Evolutionary conservation across 2,113 vertebrate species (phyloP), one percentile per base, ranked within the genome.

Genomic region (Silurus glanis): DNA sequence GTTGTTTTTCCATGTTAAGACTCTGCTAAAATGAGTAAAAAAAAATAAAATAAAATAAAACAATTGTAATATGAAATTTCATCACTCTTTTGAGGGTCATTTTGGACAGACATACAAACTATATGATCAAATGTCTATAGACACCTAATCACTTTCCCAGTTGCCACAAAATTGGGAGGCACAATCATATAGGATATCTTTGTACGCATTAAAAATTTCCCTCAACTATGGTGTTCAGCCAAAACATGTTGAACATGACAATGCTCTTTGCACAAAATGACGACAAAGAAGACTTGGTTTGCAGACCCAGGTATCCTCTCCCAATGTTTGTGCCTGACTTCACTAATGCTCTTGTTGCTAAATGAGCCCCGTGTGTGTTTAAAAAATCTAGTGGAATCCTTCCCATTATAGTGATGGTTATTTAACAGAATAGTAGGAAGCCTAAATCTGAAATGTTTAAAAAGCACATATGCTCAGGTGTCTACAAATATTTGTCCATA

Each of bases 1-100:
- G 71, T 74, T 89, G 89, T 85, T 85, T 88, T 88, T n/a, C 23
- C 64, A 47, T 17, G 28, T 75, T 94, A 95, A 95, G 94, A 95
- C 94, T 94, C 69, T 53, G 49, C 83, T 67, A 6, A 56, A 84
- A 75, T 14, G 7, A 62, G 76, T 80, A 88, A 69, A 82, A 55
- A 88, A 2, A 64, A 87, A 16, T 25, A 28, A 5, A 37, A 37
- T 37, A 37, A 37, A 37, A 37, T 37, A 37, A 37, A 37, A 37
- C 37, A 37, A 37, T 2, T 37, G 37, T 37, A 37, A 37, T 85
- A 80, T 62, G 51, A 51, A 75, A 84, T 7, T 56, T 17, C 5
- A 67, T 53, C 2, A 79, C 53, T 51, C 45, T 28, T 51, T 47
- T 49, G 9, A 37, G n/a, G 47, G 71, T 51, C 47, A 2, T 51